Evolutionary conservation across 2,888 invertebrate genomes (phyloP), one percentile per base, ranked within the genome.

Genomic region (Linnaemya vulpina): DNA sequence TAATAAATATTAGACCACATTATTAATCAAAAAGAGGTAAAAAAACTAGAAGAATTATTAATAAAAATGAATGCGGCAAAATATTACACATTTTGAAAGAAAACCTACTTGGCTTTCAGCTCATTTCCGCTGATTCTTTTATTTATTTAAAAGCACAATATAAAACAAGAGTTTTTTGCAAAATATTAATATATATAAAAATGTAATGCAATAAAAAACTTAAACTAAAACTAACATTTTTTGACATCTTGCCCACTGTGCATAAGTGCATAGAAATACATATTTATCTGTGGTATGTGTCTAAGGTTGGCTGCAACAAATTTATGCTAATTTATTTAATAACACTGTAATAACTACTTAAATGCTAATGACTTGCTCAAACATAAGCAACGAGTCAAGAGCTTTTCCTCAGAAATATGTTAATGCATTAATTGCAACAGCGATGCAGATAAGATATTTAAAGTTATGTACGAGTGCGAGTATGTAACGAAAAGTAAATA

Each of bases 251-350:
- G 13, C 4, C 25, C 25, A 35, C 30, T 35, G 58, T 35, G n/a
- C 55, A 55, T 15, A 3, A 30, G 58, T 35, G 10, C 53, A 55
- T 55, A 55, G n/a, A 55, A 55, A 22, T 55, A 25, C 53, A 25
- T 25, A 58, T 35, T 35, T n/a, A 35, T 58, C 7, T n/a, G 35
- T 25, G 53, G 53, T 53, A 53, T 53, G 10, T 22, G 25, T n/a
- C 35, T 30, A 63, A 70, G 40, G 20, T 70, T 55, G 30, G 71
- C 13, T 8, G 1, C 9, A n/a, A 43, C 10, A 58, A 46, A 11
- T 58, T 63, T 63, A 75, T 68, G 77, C 17, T 68, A 77, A 76
- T 65, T 65, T 15, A 53, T 40, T 75, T 53, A 53, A 65, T 25
- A 63, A 53, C 62, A 62, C 51, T 49, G 22, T 38, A 62, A 51